A percentile compares a stretch with the other conserved stretches of the same genome.
These are phyloP conservation scores for Bombus soroeensis DNA, from an alignment of 1,140 invertebrate genomes.

Conservation along the genomic window DNA sequence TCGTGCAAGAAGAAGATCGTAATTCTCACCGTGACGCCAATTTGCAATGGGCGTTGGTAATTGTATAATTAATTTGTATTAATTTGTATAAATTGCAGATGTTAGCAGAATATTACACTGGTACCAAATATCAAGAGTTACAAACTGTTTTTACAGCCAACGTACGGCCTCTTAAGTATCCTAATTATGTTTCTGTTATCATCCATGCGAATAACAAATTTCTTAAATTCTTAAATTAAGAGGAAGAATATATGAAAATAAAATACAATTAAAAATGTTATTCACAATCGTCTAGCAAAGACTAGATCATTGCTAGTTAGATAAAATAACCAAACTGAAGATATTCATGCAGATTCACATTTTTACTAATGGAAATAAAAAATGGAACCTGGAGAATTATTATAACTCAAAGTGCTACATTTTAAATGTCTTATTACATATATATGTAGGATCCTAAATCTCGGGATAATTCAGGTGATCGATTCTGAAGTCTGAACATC, in stretches of 20 bases:
- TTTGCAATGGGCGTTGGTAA: background rate
- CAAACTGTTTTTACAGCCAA: background rate
- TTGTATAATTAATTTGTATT: no score
- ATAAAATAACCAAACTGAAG: background rate
- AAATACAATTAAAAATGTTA: no score
- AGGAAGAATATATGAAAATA: background rate
- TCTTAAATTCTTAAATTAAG: background rate
- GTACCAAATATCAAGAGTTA: background rate
- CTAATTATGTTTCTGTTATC: background rate
- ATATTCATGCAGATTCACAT: no score
- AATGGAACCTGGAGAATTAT: background rate
- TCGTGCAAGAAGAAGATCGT: background rate
- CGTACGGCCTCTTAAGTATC: no score
- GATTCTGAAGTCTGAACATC: no score
- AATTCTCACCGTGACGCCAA: background rate
- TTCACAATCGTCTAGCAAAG: no score
- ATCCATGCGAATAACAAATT: background rate
- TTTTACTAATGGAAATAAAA: background rate
- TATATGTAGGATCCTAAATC: no score
- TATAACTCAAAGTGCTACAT: background rate
- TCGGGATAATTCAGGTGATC: no score
- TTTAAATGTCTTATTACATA: background rate
- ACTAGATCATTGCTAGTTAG: no score
- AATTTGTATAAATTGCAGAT: no score
- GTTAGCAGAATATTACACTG: no score